These are phyloP conservation scores for Monomorium pharaonis DNA, from an alignment of 1,140 invertebrate species.

Conservation along the genomic window DNA sequence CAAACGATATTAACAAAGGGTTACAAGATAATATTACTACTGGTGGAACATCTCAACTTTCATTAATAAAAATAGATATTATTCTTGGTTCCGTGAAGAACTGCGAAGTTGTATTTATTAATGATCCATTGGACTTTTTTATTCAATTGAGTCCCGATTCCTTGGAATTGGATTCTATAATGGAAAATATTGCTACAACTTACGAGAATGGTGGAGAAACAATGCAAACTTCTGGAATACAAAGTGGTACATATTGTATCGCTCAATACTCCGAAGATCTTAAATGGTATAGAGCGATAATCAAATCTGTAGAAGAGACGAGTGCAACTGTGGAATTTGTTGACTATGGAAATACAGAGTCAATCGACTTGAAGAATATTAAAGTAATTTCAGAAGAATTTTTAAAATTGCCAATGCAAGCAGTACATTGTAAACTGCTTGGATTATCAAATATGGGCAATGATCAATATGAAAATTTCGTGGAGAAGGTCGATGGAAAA, in stretches of 20 bases:
- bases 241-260: conserved; percentile 78
- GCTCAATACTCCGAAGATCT: conserved; percentile 86
- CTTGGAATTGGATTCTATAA: conserved; percentile 80
- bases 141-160: conserved; percentile 82
- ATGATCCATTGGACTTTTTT: conserved; percentile 84
- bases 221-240: conserved; percentile 63
- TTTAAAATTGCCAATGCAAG: conserved; percentile 77
- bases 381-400: conserved; percentile 78
- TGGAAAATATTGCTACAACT: conserved; percentile 77
- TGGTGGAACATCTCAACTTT: conserved; percentile 61
- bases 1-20: not conserved
- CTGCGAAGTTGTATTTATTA: conserved; percentile 76
- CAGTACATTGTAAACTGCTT: conserved; percentile 80
- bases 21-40: not conserved
- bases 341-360: conserved; percentile 86
- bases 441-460: conserved; percentile 43
- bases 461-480: not conserved
- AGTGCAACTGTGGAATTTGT: conserved; percentile 84
- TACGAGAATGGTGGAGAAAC: conserved; percentile 74
- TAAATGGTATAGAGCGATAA: conserved; percentile 86
- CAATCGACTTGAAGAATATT: conserved; percentile 74
- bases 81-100: conserved; percentile 71
- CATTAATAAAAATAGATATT: conserved; percentile 72
- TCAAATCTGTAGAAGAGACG: conserved; percentile 79
- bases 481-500: conserved; percentile 55